These are phyloP conservation scores for Tetramorium bicarinatum DNA, from an alignment of 2,888 invertebrate genomes.

Conservation along the genomic window DNA sequence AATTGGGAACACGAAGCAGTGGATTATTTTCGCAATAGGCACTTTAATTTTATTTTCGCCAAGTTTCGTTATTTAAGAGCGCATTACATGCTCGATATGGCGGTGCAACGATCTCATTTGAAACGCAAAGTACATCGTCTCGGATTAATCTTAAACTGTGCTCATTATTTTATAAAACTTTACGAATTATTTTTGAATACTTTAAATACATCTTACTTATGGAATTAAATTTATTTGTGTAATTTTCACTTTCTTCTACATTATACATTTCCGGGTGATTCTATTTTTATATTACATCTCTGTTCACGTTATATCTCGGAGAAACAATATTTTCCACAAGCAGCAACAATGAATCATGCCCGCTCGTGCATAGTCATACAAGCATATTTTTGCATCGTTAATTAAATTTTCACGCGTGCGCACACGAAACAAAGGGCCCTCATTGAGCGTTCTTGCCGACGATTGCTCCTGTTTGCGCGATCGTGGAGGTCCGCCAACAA, in stretches of 20 bases:
- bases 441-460: conserved; percentile 42
- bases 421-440: conserved; percentile 20
- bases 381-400: conserved; percentile 7
- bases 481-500: conserved; percentile 32
- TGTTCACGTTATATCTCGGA: background rate
- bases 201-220: background rate
- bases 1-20: conserved; percentile 21
- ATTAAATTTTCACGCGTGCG: conserved; percentile 30
- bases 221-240: background rate
- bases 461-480: conserved; percentile 24
- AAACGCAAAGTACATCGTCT: background rate
- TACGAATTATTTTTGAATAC: background rate
- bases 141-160: background rate
- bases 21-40: conserved; percentile 33
- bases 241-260: background rate
- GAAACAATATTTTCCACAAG: conserved; percentile 11
- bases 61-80: conserved; percentile 2
- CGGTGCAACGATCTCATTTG: background rate
- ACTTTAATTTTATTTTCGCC: conserved; percentile 22
- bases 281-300: conserved; percentile 1
- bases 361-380: background rate
- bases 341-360: background rate
- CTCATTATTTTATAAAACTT: background rate
- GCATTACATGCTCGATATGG: conserved; percentile 7
- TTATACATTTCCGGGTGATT: background rate